phyloP scores from a whole-genome alignment of 1,140 invertebrate genomes.

The Holotrichia oblita region DNA sequence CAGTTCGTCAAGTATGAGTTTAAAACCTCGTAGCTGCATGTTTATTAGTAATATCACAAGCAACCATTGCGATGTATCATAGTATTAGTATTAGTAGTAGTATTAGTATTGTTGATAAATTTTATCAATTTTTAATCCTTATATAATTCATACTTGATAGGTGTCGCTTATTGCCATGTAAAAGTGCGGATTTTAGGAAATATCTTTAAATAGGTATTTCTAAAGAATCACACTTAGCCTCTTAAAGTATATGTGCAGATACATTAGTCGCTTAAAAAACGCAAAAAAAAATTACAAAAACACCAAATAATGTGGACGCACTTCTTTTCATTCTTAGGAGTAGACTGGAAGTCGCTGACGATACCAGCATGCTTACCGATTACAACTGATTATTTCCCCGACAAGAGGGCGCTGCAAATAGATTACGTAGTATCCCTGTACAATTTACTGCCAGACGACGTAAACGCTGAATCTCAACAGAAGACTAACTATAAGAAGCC shows the following conservation, averaged over 20 bases:
- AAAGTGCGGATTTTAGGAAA: no score
- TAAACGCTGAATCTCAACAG: slow-evolving; percentile 86
- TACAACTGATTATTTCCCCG: slow-evolving; percentile 98
- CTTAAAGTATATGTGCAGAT: neutral
- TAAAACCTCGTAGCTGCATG: neutral
- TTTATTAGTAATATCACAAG: neutral
- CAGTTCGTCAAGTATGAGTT: neutral
- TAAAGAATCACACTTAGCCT: no score
- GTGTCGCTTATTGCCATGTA: no score
- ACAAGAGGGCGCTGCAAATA: slow-evolving; percentile 88
- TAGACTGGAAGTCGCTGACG: slow-evolving; percentile 98
- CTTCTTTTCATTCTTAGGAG: slow-evolving; percentile 69
- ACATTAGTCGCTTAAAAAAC: neutral
- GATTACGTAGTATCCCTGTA: slow-evolving; percentile 95
- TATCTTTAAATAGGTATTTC: no score
- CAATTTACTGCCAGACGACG: slow-evolving; percentile 88
- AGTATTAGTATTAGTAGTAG: no score
- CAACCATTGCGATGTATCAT: no score
- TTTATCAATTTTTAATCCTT: no score
- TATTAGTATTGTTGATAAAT: no score
- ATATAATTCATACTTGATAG: no score
- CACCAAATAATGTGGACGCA: no score
- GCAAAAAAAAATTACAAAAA: no score
- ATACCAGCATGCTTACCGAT: slow-evolving; percentile 97
- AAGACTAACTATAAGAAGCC: slow-evolving; percentile 83